Evolutionary conservation across 2,797 vertebrate species (phyloP).

Genomic region (Acrocephalus scirpaceus): DNA sequence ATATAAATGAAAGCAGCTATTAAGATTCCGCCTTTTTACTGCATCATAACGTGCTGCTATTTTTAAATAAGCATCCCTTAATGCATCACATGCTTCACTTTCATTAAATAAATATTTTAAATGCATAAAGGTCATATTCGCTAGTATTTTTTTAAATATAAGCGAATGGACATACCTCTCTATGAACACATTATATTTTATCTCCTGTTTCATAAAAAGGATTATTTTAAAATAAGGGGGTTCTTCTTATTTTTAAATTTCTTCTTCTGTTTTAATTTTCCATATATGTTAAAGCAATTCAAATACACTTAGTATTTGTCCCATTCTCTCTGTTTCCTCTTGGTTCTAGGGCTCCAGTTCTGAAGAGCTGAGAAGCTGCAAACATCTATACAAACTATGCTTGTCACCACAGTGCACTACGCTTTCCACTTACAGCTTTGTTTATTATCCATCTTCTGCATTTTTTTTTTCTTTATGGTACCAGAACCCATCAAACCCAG

Average conservation of each 20-base stretch:
- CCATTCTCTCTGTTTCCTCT: neutral
- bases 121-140: slow-evolving; percentile 1
- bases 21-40: slow-evolving; percentile 23
- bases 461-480: neutral
- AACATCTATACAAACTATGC: rapidly evolving
- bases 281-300: neutral
- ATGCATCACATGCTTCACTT: neutral
- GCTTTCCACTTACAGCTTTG: neutral
- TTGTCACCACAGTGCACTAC: neutral
- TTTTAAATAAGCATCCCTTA: slow-evolving; percentile 22
- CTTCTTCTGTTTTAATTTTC: slow-evolving; percentile 25
- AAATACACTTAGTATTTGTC: neutral
- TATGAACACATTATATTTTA: slow-evolving; percentile 39
- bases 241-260: neutral
- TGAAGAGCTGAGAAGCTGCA: neutral
- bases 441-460: neutral
- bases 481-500: neutral
- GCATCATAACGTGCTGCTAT: slow-evolving; percentile 9
- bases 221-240: neutral
- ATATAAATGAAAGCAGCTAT: slow-evolving; percentile 52
- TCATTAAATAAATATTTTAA: slow-evolving; percentile 56
- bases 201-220: neutral
- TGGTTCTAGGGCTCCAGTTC: neutral
- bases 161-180: neutral
- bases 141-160: neutral